Evolutionary conservation across 2,113 vertebrate species (phyloP).

Genomic region (Ivindomyrus marchei): DNA sequence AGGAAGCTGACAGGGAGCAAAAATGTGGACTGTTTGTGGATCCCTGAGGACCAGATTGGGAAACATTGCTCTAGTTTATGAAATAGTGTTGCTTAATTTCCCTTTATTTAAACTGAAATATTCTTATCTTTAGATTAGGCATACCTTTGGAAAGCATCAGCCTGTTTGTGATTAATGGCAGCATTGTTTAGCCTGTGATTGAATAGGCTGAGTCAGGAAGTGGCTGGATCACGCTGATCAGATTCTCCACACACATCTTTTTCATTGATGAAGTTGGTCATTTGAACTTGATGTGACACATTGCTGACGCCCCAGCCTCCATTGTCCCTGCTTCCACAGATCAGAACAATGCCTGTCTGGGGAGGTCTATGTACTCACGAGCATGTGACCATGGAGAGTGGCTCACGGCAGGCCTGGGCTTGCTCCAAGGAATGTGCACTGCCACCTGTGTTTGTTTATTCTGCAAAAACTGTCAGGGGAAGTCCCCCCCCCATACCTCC

Average conservation of each 20-base stretch:
- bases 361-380: neutral
- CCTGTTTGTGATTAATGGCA: neutral
- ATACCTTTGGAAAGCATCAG: neutral
- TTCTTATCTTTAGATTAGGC: neutral
- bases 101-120: neutral
- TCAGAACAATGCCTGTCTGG: neutral
- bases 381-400: neutral
- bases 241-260: neutral
- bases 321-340: neutral
- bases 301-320: neutral
- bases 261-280: neutral
- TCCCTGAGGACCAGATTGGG: neutral
- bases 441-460: neutral
- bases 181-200: neutral
- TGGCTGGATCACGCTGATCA: neutral
- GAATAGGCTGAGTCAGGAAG: neutral
- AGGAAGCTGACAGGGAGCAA: neutral
- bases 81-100: neutral
- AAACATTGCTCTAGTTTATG: neutral
- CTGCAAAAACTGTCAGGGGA: neutral
- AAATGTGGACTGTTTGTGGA: neutral
- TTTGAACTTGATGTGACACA: neutral
- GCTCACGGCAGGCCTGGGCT: neutral
- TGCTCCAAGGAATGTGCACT: neutral
- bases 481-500: neutral